Evolutionary conservation across 2,888 invertebrate species (phyloP).

Genomic region (Ramazzottius varieornatus): DNA sequence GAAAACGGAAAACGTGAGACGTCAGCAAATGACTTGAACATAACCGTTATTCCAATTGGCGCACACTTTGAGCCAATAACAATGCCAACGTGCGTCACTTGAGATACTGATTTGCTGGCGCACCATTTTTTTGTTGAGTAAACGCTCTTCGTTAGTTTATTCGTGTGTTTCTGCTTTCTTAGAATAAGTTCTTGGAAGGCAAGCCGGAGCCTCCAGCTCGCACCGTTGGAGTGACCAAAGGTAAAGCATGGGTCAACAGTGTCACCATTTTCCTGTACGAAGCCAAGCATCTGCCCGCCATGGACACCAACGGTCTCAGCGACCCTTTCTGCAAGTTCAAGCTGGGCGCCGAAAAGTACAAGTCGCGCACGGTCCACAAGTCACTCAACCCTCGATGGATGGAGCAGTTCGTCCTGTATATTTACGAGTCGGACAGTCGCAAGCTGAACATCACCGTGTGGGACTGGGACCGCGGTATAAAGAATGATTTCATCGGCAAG

Average conservation of each 20-base stretch:
- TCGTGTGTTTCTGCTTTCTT: no score
- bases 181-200: no score
- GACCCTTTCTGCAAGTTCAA: conserved; percentile 85
- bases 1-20: no score
- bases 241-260: conserved; percentile 53
- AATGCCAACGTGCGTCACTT: no score
- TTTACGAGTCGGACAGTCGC: conserved; percentile 77
- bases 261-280: conserved; percentile 90
- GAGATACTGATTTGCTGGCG: no score
- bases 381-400: conserved; percentile 68
- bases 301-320: conserved; percentile 60
- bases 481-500: conserved; percentile 63
- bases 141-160: no score
- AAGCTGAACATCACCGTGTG: conserved; percentile 67
- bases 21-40: no score
- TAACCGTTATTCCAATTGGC: no score
- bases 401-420: conserved; percentile 85
- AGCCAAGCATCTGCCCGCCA: conserved; percentile 54
- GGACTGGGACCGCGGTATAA: conserved; percentile 56
- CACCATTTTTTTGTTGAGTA: no score
- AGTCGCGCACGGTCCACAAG: conserved; percentile 31
- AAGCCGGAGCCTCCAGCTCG: no score
- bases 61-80: no score
- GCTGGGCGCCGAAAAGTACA: conserved; percentile 11
- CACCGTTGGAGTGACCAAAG: neutral